phyloP scores from a whole-genome alignment of 2,888 invertebrate species.

The Cantharis flavilabris region DNA sequence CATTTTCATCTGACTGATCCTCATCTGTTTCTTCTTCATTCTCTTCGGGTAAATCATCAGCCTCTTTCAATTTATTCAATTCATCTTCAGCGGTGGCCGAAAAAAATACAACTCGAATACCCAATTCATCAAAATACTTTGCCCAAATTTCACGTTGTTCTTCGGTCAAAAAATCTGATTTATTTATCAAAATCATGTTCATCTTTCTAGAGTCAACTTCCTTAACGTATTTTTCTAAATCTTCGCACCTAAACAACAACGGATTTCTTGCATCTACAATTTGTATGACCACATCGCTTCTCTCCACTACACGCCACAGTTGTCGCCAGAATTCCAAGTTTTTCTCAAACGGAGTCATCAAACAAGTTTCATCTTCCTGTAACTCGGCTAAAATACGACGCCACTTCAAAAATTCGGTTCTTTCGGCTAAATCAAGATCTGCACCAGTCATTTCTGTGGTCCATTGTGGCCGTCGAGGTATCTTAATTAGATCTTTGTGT shows the following conservation, averaged over 20 bases:
- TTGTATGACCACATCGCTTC: constrained; percentile 90
- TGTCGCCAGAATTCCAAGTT: constrained; percentile 99
- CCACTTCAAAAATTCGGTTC: constrained; percentile 89
- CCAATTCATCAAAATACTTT: constrained; percentile 74
- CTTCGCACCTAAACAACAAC: constrained; percentile 81
- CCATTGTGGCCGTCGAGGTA: constrained; percentile 91
- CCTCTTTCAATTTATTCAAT: not conserved
- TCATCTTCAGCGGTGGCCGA: constrained; percentile 65
- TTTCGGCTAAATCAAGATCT: constrained; percentile 80
- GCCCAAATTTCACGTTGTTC: constrained; percentile 85
- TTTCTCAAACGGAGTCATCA: constrained; percentile 95
- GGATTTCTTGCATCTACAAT: constrained; percentile 98
- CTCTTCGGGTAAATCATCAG: constrained; percentile 36
- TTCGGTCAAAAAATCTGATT: constrained; percentile 88
- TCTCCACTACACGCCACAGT: constrained; percentile 97
- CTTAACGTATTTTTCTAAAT: constrained; percentile 84
- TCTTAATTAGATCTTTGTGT: constrained; percentile 68
- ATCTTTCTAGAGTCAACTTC: constrained; percentile 74
- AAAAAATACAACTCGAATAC: constrained; percentile 84
- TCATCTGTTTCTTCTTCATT: constrained; percentile 32
- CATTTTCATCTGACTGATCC: constrained; percentile 23
- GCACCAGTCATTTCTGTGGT: constrained; percentile 73
- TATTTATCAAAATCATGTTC: constrained; percentile 89
- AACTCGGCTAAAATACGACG: constrained; percentile 77
- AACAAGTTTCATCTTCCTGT: constrained; percentile 77